Base-by-base conservation (phyloP, 2,888 invertebrate species). In the Hymenopus coronatus region DNA sequence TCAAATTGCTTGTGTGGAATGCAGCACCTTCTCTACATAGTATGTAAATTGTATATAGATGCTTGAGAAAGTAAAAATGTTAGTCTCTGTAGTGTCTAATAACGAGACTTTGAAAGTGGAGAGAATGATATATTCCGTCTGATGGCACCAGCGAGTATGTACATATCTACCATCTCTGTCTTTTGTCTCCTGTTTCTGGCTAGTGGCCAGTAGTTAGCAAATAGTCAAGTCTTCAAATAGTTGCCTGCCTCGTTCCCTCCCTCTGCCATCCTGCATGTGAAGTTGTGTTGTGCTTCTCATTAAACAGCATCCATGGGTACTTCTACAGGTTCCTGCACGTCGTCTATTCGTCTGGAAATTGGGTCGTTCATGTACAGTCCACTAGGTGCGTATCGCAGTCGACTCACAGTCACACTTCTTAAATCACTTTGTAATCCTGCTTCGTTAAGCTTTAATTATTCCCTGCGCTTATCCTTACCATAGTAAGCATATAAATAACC, bases 321-420 rank as follows among this genome's bases (percentile, higher is more conserved):
- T 6, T 2, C 54, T 70, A 82, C 25, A 70, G 28, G 12, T 28
- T 81, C 28, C 28, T 28, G 28, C 7, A 20, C 87, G 33, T 30
- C 30, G 25, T 9, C 87, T 14, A 3, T 93, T 91, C 94, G 94
- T 91, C 94, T 94, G 92, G 94, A 94, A 92, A 94, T 94, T 92
- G 94, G 94, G 93, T 94, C 94, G 93, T 94, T 94, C 92, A 94
- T 94, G 94, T 94, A 94, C 93, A 94, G 94, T 92, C 93, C 94
- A 90, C 93, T 94, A 93, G 94, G 94, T 94, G 93, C 93, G 94
- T 94, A 91, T 90, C 91, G 54, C 54, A 70, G 54, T 15, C 15
- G 54, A 20, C 54, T 54, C 54, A 54, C 15, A 14, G 15, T 54
- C 54, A 54, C 54, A 3, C 6, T 8, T 30, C 30, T 30, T 30